These are phyloP conservation scores for Sus scrofa DNA, from an alignment of 2,113 vertebrate genomes.

Conservation along the genomic window DNA sequence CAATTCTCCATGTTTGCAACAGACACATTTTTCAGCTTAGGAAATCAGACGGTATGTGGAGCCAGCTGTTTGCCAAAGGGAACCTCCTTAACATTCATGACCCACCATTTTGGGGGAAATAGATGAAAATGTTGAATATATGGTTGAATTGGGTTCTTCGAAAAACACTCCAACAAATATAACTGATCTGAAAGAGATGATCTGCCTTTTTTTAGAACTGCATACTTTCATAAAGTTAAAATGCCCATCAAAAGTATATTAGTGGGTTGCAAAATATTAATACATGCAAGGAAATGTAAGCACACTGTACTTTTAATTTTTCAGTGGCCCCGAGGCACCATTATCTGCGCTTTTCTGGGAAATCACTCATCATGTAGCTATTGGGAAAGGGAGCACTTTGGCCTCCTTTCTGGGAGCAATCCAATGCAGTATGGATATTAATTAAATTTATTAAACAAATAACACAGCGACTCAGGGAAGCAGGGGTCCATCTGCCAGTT, in stretches of 20 bases:
- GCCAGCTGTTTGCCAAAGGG: slow-evolving; percentile 75
- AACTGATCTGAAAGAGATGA: slow-evolving; percentile 77
- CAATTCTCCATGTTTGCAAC: slow-evolving; percentile 64
- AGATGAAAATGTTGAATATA: slow-evolving; percentile 68
- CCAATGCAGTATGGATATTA: slow-evolving; percentile 93
- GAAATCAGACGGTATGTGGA: slow-evolving; percentile 67
- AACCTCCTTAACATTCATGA: slow-evolving; percentile 75
- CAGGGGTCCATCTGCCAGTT: slow-evolving; percentile 93
- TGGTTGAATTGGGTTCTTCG: slow-evolving; percentile 74
- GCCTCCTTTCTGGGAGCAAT: slow-evolving; percentile 90
- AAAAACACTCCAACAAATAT: slow-evolving; percentile 73
- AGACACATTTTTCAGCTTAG: slow-evolving; percentile 63
- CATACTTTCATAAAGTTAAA: slow-evolving; percentile 77
- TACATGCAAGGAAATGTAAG: slow-evolving; percentile 84
- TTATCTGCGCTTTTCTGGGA: slow-evolving; percentile 90
- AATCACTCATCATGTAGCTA: slow-evolving; percentile 89
- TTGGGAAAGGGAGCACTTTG: slow-evolving; percentile 81
- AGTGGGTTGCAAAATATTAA: slow-evolving; percentile 82
- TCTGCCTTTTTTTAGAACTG: slow-evolving; percentile 64
- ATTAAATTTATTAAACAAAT: slow-evolving; percentile 97
- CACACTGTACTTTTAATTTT: slow-evolving; percentile 88
- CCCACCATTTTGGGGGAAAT: slow-evolving; percentile 65
- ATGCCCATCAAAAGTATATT: slow-evolving; percentile 76
- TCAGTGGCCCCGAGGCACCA: slow-evolving; percentile 84
- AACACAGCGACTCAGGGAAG: slow-evolving; percentile 90